Percentiles rank a stretch among this genome's conserved stretches.
These are phyloP conservation scores for Osmerus mordax DNA, from an alignment of 2,113 vertebrate genomes.

Conservation along the genomic window DNA sequence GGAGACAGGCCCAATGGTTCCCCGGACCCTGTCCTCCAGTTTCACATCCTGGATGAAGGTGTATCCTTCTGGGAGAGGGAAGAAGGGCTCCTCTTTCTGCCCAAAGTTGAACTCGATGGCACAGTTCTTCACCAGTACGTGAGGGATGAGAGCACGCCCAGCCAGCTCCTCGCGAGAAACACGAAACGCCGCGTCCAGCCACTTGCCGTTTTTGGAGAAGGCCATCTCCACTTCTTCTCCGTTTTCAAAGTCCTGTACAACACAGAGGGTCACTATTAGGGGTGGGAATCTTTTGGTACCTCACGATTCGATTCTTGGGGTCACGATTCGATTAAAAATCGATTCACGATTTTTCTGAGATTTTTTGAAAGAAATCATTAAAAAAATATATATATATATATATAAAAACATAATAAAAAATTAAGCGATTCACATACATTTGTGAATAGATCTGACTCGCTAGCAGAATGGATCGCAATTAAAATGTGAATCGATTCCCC, in stretches of 20 bases:
- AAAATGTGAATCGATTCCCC: no score
- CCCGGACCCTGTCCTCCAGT: slow-evolving; percentile 76
- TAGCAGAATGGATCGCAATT: no score
- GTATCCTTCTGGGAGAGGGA: slow-evolving; percentile 77
- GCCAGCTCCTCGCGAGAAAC: slow-evolving; percentile 74
- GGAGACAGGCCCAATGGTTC: slow-evolving; percentile 78
- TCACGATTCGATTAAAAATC: no score
- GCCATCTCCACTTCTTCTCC: slow-evolving; percentile 80
- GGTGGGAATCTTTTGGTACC: no score
- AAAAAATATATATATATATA: no score
- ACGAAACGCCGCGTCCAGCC: slow-evolving; percentile 78
- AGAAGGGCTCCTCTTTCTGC: slow-evolving; percentile 78
- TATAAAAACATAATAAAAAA: no score
- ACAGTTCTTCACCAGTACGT: slow-evolving; percentile 89
- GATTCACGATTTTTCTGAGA: no score
- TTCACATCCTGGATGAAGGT: slow-evolving; percentile 80
- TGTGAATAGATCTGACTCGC: no score
- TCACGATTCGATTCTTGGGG: no score
- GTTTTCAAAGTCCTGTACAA: slow-evolving; percentile 81
- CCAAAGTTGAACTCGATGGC: slow-evolving; percentile 92
- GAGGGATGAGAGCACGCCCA: slow-evolving; percentile 82
- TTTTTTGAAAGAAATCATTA: background rate
- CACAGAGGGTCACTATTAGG: background rate
- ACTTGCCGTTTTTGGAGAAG: slow-evolving; percentile 84
- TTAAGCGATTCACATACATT: no score